These are phyloP conservation scores for Polyploca ridens DNA, from an alignment of 2,888 invertebrate genomes.

Conservation along the genomic window DNA sequence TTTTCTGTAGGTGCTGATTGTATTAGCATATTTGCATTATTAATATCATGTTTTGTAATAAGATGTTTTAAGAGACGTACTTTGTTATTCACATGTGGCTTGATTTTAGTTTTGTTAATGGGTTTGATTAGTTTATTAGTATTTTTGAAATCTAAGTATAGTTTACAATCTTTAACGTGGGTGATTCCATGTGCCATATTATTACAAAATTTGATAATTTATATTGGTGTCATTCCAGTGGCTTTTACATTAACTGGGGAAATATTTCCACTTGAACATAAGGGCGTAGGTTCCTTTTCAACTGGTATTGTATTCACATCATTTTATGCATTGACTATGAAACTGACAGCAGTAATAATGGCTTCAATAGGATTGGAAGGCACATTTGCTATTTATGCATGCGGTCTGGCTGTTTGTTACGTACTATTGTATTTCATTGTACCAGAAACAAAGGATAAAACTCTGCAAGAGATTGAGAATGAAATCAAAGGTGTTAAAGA, in stretches of 20 bases:
- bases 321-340: conserved; percentile 44
- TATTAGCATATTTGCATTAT: conserved; percentile 37
- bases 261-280: conserved; percentile 54
- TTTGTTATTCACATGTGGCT: conserved; percentile 43
- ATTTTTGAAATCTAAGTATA: conserved; percentile 33
- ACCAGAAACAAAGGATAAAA: conserved; percentile 56
- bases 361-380: conserved; percentile 40
- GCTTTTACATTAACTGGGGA: conserved; percentile 46
- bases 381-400: conserved; percentile 44
- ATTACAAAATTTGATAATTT: conserved; percentile 39
- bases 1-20: conserved; percentile 47
- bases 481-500: conserved; percentile 35
- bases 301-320: conserved; percentile 45
- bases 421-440: conserved; percentile 42
- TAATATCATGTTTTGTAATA: conserved; percentile 40
- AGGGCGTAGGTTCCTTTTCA: conserved; percentile 39
- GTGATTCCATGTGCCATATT: conserved; percentile 42
- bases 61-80: conserved; percentile 42
- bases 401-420: conserved; percentile 36
- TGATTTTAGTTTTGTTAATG: conserved; percentile 38
- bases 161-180: conserved; percentile 31
- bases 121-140: conserved; percentile 36
- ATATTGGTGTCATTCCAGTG: conserved; percentile 45
- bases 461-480: conserved; percentile 52
- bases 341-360: conserved; percentile 49